Evolutionary conservation across 2,113 vertebrate genomes (phyloP).

Genomic region (Podiceps cristatus): DNA sequence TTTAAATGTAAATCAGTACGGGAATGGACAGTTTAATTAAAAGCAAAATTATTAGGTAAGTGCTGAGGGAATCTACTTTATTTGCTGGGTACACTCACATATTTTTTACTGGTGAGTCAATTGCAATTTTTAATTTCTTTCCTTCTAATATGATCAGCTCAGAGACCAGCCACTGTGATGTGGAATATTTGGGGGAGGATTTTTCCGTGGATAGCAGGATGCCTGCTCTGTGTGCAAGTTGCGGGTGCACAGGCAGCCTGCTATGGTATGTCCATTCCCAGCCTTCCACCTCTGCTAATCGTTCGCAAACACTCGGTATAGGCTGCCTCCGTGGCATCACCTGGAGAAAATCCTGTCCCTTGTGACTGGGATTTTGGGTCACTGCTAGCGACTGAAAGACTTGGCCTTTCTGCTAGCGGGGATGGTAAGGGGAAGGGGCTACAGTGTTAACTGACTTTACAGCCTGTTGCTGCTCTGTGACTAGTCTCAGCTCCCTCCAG

Average conservation of each 20-base stretch:
- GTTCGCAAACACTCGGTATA: neutral
- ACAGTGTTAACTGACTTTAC: neutral
- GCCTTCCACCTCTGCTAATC: neutral
- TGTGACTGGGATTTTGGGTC: neutral
- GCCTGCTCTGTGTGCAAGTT: neutral
- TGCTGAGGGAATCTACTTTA: conserved; percentile 54
- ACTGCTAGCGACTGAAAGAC: neutral
- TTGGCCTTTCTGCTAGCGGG: neutral
- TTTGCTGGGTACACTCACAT: conserved; percentile 41
- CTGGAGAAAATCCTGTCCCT: neutral
- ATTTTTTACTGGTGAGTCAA: conserved; percentile 66
- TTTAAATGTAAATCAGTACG: conserved; percentile 60
- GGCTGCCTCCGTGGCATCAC: neutral
- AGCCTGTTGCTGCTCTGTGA: neutral
- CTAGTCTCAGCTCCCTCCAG: neutral
- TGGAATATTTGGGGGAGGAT: conserved; percentile 14
- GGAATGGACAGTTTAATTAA: conserved; percentile 68
- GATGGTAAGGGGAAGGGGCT: neutral
- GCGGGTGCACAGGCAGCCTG: neutral
- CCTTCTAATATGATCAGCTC: neutral
- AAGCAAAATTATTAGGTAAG: conserved; percentile 66
- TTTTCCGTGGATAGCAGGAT: neutral
- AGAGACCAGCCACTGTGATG: neutral
- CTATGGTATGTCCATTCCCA: neutral
- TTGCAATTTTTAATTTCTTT: conserved; percentile 60